These are phyloP conservation scores for Notodonta dromedarius DNA, from an alignment of 2,888 invertebrate genomes.

Conservation along the genomic window DNA sequence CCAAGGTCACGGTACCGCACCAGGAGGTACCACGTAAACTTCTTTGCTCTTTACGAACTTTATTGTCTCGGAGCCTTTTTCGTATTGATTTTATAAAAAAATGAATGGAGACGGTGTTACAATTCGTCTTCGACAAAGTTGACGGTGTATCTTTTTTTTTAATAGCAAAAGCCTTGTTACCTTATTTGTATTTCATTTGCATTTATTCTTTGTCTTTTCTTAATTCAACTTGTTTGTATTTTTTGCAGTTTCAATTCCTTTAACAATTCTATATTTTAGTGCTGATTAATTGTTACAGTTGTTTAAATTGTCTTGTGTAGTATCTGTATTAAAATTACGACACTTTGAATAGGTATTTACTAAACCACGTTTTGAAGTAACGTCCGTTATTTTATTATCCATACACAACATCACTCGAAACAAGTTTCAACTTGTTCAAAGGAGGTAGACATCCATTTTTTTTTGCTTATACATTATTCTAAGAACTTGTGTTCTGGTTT, in stretches of 20 bases:
- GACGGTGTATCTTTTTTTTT: not conserved
- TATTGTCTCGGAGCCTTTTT: slow-evolving; percentile 49
- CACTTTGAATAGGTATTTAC: not conserved
- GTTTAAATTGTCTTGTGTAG: too few relatives aligned
- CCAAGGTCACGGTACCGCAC: slow-evolving; percentile 79
- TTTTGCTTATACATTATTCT: slow-evolving; percentile 1
- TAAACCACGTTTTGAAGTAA: slow-evolving; percentile 19
- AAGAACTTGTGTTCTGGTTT: not conserved
- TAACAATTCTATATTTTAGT: not conserved
- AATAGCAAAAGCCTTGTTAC: not conserved
- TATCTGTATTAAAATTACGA: too few relatives aligned
- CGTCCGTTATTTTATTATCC: slow-evolving; percentile 24
- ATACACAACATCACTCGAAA: slow-evolving; percentile 14
- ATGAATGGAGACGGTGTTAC: too few relatives aligned
- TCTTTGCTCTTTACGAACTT: slow-evolving; percentile 60
- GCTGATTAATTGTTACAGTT: too few relatives aligned
- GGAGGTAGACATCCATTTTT: not conserved
- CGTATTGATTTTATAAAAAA: slow-evolving; percentile 48
- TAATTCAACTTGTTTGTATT: not conserved
- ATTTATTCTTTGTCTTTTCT: not conserved
- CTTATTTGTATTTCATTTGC: not conserved
- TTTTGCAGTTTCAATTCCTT: not conserved
- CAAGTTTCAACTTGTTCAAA: slow-evolving; percentile 28
- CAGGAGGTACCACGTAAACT: slow-evolving; percentile 76
- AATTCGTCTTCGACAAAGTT: too few relatives aligned